Evolutionary conservation across 1,140 invertebrate genomes (phyloP), one percentile per base, ranked within the genome.

Genomic region (Drosophila azteca): DNA sequence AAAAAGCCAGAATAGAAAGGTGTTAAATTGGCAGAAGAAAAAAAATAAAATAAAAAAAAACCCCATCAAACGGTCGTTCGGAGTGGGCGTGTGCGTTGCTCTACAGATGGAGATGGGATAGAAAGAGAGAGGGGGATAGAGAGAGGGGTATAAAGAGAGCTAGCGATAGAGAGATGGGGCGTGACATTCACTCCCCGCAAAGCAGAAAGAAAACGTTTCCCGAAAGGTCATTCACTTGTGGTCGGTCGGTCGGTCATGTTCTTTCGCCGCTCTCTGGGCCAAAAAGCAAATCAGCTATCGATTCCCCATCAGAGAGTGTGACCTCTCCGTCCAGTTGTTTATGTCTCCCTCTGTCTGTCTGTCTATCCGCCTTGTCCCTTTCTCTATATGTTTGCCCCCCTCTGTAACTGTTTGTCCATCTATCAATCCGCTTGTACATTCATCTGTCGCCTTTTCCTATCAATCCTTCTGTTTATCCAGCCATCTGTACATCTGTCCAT

Each of bases 1-100:
- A 35, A 35, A 9, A 29, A 35, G 50, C 64, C 70, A 87, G 83
- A 87, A 87, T 87, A 83, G 83, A 87, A 87, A 87, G 83, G 83
- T 87, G 83, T 83, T 83, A 87, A 88, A 79, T 88, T 88, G 74
- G 78, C 79, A 55, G 66, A 4, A 26, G 24, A 3, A 26, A 26
- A 5, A 26, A 26, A 26, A 20, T 1, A 20, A 20, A 1, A 20
- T 20, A 20, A 1, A 20, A 20, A 20, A 20, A 58, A 17, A 64
- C 11, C 11, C 35, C 35, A 39, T 39, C 35, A 41, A 26, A 59
- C 46, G 53, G 51, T 43, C 39, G 22, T 17, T 15, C 43, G 51
- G 67, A 80, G 61, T 84, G 81, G 79, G 68, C 81, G 79, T 77
- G 53, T 52, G 61, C 17, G 35, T 39, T 13, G 31, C 31, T 11